Evolutionary conservation across 2,888 invertebrate species (phyloP).

Genomic region (Clepsis dumicolana): DNA sequence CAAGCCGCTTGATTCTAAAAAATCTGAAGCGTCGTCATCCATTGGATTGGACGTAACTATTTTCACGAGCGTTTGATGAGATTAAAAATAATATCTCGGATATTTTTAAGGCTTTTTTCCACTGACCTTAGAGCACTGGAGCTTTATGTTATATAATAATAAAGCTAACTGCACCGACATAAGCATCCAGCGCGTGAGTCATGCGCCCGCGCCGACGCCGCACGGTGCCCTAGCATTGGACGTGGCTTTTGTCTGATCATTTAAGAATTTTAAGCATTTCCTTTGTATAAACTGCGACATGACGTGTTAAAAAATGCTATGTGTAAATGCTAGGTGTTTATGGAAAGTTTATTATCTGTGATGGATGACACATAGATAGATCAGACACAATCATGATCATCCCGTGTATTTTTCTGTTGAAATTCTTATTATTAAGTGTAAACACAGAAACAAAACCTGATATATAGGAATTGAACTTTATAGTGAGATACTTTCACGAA

Average conservation of each 20-base stretch:
- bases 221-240: neutral
- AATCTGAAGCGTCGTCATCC: neutral
- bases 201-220: neutral
- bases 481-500: too few relatives aligned
- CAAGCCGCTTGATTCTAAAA: neutral
- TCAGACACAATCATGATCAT: too few relatives aligned
- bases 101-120: neutral
- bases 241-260: conserved; percentile 7
- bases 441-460: too few relatives aligned
- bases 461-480: too few relatives aligned
- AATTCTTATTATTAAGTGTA: too few relatives aligned
- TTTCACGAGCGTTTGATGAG: neutral
- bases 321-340: neutral
- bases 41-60: neutral
- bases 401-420: too few relatives aligned
- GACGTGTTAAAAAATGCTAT: neutral
- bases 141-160: conserved; percentile 7
- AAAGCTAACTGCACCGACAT: neutral
- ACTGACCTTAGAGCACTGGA: neutral
- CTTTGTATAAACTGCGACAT: neutral
- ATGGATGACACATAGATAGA: neutral
- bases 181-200: conserved; percentile 2
- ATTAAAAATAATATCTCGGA: neutral
- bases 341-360: neutral
- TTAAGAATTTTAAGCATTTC: conserved; percentile 8